Evolutionary conservation across 2,888 invertebrate genomes (phyloP), one percentile per base, ranked within the genome.

Genomic region (Ophion obscuratus): DNA sequence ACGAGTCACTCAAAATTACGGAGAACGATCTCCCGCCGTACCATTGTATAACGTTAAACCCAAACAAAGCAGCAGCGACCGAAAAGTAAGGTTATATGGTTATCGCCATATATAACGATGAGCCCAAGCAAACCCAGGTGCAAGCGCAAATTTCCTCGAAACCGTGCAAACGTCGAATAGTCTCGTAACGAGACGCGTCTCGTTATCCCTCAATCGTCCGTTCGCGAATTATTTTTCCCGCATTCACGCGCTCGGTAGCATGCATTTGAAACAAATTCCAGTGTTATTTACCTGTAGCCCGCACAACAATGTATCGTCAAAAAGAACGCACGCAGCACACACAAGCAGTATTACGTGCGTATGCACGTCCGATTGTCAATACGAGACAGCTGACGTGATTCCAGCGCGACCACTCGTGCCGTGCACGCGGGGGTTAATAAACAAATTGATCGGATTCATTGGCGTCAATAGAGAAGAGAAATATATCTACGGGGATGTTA

Each of bases 381-480:
- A 70, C 31, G 24, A 20, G 44, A 66, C 76, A 81, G 81, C 76
- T 81, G 81, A 81, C 68, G 61, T 36, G 76, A 27, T 75, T 61
- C 40, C 5, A 74, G 9, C 74, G 36, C 53, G 77, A 68, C 44
- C 40, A 59, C 5, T 14, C 77, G 77, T 59, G 59, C n/a, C 36
- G 59, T 40, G n/a, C n/a, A 20, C 44, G 27, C 44, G 27, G 24
- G 59, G 36, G 40, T 20, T 53, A n/a, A 78, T 44, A 68, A 44
- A 59, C 40, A 31, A 61, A 61, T 14, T 24, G 20, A 20, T 20
- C 24, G 24, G 24, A 61, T 24, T 61, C 61, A 61, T 61, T 20
- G 20, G 20, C 20, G 61, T 24, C 47, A 24, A 14, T 24, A 24
- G 11, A 20, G 44, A 10, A 47, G 24, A 40, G 24, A 70, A 70